phyloP scores from a whole-genome alignment of 2,888 invertebrate species.

The Bellardia bayeri region DNA sequence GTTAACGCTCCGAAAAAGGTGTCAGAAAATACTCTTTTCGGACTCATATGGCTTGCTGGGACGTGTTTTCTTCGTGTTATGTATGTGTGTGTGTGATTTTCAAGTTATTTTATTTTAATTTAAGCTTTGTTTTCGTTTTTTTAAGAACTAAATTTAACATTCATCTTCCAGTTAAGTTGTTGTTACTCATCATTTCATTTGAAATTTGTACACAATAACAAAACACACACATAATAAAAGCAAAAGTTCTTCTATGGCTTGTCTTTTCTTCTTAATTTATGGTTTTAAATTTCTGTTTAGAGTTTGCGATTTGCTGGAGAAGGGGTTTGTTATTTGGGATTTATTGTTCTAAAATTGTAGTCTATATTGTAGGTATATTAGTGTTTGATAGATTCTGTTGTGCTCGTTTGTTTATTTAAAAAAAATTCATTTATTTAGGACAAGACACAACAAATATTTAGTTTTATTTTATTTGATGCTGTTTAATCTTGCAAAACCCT shows the following conservation, averaged over 20 bases:
- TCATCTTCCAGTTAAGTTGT: conserved; percentile 36
- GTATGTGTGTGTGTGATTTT: conserved; percentile 1
- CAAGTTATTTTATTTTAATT: conserved; percentile 28
- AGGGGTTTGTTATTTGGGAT: background rate
- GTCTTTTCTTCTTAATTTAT: background rate
- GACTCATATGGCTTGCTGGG: no score
- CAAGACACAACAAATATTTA: no score
- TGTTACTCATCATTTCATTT: conserved; percentile 63
- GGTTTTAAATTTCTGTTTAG: conserved; percentile 6
- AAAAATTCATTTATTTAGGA: no score
- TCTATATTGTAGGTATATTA: no score
- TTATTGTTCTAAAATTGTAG: background rate
- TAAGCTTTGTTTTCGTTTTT: conserved; percentile 15
- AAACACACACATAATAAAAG: conserved; percentile 31
- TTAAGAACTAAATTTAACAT: conserved; percentile 7
- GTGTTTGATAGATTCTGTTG: no score
- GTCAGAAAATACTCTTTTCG: no score
- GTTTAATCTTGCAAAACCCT: no score
- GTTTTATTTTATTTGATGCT: no score
- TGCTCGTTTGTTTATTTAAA: no score
- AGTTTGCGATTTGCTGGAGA: conserved; percentile 10
- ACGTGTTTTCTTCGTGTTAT: background rate
- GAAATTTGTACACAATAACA: conserved; percentile 34
- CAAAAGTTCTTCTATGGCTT: conserved; percentile 51
- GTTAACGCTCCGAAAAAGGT: no score